phyloP scores from a whole-genome alignment of 2,113 vertebrate genomes.

The Platysternon megacephalum region DNA sequence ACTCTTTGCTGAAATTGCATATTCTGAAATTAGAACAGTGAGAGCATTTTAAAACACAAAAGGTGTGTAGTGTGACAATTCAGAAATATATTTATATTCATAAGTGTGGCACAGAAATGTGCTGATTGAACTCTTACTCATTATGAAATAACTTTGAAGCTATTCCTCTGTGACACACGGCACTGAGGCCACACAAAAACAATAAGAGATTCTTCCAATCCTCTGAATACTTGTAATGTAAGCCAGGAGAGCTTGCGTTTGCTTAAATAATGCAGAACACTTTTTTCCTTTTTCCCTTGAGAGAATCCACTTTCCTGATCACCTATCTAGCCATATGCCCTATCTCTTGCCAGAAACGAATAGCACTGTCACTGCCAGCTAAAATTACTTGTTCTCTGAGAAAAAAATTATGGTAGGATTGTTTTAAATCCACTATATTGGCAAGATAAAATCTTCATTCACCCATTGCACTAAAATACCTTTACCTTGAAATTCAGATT shows the following conservation, averaged over 20 bases:
- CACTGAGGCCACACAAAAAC: background rate
- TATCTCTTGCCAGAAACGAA: conserved; percentile 41
- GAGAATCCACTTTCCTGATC: conserved; percentile 64
- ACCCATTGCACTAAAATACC: background rate
- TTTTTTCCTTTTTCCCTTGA: conserved; percentile 26
- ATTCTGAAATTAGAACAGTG: background rate
- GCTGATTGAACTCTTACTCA: background rate
- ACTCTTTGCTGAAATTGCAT: background rate
- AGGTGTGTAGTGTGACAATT: background rate
- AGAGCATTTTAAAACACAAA: background rate
- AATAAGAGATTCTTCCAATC: background rate
- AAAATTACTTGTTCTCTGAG: conserved; percentile 60
- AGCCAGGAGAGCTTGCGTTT: conserved; percentile 10
- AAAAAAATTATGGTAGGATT: conserved; percentile 36
- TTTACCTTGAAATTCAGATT: conserved; percentile 15
- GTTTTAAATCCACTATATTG: conserved; percentile 21
- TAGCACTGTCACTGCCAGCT: conserved; percentile 47
- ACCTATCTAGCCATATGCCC: conserved; percentile 45
- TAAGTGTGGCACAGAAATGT: background rate
- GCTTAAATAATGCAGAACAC: conserved; percentile 42
- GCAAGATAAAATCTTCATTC: background rate
- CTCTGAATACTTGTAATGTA: background rate
- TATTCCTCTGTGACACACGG: background rate
- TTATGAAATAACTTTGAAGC: background rate
- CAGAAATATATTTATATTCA: background rate